Percentiles rank a stretch among this genome's conserved stretches.
Evolutionary conservation across 2,113 vertebrate genomes (phyloP).

Genomic region (Oplegnathus fasciatus): DNA sequence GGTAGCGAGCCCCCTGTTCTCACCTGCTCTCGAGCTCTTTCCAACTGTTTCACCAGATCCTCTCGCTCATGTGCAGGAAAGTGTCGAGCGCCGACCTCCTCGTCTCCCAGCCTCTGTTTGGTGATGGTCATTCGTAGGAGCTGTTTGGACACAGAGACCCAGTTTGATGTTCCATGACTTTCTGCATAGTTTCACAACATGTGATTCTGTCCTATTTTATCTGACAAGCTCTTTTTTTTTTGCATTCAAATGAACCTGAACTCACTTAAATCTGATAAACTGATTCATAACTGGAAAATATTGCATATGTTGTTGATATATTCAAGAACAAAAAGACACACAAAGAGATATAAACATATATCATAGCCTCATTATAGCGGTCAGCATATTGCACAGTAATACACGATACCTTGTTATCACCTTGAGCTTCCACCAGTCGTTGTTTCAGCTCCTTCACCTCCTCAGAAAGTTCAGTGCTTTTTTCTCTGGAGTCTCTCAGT

Average conservation of each 20-base stretch:
- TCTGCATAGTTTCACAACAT: neutral
- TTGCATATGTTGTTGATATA: neutral
- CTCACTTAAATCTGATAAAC: neutral
- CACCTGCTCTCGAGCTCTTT: slow-evolving; percentile 93
- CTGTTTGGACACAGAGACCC: slow-evolving; percentile 73
- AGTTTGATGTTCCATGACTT: too few relatives aligned
- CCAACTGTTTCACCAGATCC: slow-evolving; percentile 93
- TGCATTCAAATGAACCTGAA: neutral
- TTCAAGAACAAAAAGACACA: neutral
- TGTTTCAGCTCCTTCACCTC: slow-evolving; percentile 96
- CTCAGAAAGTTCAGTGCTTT: slow-evolving; percentile 89
- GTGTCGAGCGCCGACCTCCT: slow-evolving; percentile 92
- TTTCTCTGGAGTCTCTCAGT: slow-evolving; percentile 91
- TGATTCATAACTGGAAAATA: neutral
- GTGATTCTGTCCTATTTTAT: neutral
- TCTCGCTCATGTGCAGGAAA: slow-evolving; percentile 96
- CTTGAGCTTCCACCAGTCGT: slow-evolving; percentile 92
- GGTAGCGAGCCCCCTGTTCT: neutral
- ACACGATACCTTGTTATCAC: slow-evolving; percentile 94
- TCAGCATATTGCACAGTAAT: neutral
- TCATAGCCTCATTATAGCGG: neutral
- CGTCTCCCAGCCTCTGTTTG: slow-evolving; percentile 95
- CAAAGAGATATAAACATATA: neutral
- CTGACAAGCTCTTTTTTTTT: neutral
- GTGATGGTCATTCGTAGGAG: slow-evolving; percentile 98